These are phyloP conservation scores for Leptopilina syphax DNA, from an alignment of 2,888 invertebrate genomes.

Conservation along the genomic window DNA sequence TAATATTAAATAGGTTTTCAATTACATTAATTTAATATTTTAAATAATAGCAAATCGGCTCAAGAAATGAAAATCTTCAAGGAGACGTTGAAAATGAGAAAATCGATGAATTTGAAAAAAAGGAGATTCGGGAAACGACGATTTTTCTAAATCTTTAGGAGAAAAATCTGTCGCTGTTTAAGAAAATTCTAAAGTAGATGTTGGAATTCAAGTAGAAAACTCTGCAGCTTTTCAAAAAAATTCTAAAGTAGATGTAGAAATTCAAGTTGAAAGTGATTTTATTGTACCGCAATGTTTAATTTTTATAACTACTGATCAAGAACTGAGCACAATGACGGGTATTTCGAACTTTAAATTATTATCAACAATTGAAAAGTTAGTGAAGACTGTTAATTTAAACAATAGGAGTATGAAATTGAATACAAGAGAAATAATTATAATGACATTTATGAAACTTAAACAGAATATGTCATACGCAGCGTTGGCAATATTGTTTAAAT, in stretches of 20 bases:
- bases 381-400: not conserved
- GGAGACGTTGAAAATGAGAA: not conserved
- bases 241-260: not conserved
- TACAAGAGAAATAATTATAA: slow-evolving; percentile 45
- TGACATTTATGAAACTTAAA: not conserved
- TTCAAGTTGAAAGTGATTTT: slow-evolving; percentile 1
- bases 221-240: too few species aligned
- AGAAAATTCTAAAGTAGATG: slow-evolving; percentile 6
- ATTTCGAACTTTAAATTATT: not conserved
- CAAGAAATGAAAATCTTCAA: slow-evolving; percentile 1
- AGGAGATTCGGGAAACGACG: not conserved
- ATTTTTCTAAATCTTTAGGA: not conserved
- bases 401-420: not conserved
- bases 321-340: not conserved
- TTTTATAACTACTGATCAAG: not conserved
- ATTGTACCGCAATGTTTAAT: slow-evolving; percentile 2
- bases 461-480: not conserved
- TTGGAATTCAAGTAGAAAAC: not conserved
- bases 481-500: not conserved
- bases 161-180: not conserved
- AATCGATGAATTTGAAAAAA: not conserved
- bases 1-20: not conserved
- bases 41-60: not conserved
- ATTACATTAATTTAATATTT: not conserved
- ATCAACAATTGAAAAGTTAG: not conserved